Evolutionary conservation across 1,140 invertebrate genomes (phyloP).

Genomic region (Lordiphosa mommai): DNA sequence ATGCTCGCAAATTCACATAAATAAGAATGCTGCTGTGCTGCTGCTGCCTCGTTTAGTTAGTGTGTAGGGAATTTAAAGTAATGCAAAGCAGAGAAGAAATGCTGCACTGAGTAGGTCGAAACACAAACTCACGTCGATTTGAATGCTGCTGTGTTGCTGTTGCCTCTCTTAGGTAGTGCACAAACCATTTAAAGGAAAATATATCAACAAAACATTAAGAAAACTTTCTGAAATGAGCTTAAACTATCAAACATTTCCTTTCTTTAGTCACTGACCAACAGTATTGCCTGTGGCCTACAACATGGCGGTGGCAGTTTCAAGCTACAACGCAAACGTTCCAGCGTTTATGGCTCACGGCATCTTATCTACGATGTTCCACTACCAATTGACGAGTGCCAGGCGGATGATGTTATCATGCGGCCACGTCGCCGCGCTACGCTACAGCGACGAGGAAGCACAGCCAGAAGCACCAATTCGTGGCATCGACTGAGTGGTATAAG

Average conservation of each 20-base stretch:
- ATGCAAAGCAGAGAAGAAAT: no score
- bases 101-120: no score
- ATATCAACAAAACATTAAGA: no score
- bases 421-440: slow-evolving; percentile 47
- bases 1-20: no score
- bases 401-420: slow-evolving; percentile 67
- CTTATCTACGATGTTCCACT: slow-evolving; percentile 83
- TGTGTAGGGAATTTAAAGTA: no score
- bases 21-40: no score
- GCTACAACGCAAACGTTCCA: slow-evolving; percentile 68
- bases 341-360: slow-evolving; percentile 82
- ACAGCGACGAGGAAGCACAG: slow-evolving; percentile 34
- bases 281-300: slow-evolving; percentile 26
- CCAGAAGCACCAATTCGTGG: slow-evolving; percentile 47
- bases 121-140: background rate
- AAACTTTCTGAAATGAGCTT: no score
- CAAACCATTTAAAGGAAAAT: no score
- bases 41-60: no score
- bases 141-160: no score
- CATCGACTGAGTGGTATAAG: slow-evolving; percentile 59
- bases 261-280: slow-evolving; percentile 34
- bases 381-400: slow-evolving; percentile 83
- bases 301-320: slow-evolving; percentile 30
- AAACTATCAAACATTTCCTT: no score
- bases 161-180: no score